Evolutionary conservation across 2,113 vertebrate genomes (phyloP).

Genomic region (Telmatochromis sp.): DNA sequence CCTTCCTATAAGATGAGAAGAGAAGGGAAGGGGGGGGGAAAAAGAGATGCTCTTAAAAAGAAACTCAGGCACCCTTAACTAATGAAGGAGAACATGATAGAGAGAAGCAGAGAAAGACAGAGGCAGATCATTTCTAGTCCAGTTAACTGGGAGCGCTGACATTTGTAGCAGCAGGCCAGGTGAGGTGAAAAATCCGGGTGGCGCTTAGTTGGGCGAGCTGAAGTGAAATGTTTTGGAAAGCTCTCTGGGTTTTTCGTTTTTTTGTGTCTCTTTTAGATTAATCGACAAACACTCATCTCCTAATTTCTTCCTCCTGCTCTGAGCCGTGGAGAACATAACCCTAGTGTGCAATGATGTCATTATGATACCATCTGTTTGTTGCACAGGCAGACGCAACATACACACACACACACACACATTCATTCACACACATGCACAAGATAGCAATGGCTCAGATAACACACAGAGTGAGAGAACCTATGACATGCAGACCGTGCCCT

Average conservation of each 20-base stretch:
- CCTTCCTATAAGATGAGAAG: conserved; percentile 23
- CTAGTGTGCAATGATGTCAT: conserved; percentile 61
- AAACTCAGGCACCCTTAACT: conserved; percentile 34
- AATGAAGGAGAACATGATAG: conserved; percentile 42
- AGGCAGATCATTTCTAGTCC: conserved; percentile 41
- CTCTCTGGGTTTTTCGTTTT: neutral
- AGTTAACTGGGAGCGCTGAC: conserved; percentile 45
- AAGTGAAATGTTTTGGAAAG: conserved; percentile 36
- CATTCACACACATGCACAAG: neutral
- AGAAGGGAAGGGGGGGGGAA: neutral
- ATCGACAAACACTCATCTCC: conserved; percentile 42
- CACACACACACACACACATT: neutral
- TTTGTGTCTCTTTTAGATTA: conserved; percentile 19
- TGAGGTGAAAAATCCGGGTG: neutral
- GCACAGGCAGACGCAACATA: conserved; percentile 33
- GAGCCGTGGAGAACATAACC: conserved; percentile 56
- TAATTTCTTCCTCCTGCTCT: conserved; percentile 45
- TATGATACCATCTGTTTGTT: conserved; percentile 63
- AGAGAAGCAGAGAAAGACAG: neutral
- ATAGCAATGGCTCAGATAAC: conserved; percentile 40
- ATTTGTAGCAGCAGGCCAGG: conserved; percentile 32
- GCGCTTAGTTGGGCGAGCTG: neutral
- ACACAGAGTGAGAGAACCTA: conserved; percentile 5
- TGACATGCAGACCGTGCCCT: conserved; percentile 15
- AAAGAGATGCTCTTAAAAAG: conserved; percentile 30